Conservation (phyloP, 2,888 invertebrate genomes). For the Blomia tropicalis region DNA sequence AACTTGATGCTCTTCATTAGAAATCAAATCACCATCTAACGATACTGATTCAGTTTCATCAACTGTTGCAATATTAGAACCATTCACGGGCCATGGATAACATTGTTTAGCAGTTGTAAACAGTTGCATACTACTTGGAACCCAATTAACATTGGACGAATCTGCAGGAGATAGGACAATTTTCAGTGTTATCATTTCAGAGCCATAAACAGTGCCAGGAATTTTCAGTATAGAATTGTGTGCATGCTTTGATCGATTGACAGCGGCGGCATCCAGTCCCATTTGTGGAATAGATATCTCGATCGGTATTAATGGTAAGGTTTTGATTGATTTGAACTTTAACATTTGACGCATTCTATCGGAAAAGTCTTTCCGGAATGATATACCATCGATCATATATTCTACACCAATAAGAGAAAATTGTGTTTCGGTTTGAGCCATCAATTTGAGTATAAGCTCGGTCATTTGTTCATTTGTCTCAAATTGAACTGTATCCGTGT, state of each 20-base stretch:
- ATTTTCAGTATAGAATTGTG: not conserved
- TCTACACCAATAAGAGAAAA: conserved; percentile 21
- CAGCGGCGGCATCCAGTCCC: not conserved
- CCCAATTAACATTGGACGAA: not conserved
- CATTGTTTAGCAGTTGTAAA: not conserved
- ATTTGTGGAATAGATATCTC: not conserved
- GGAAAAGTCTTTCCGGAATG: not conserved
- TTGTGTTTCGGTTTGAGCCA: conserved; percentile 1
- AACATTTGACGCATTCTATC: conserved; percentile 5
- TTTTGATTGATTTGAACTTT: conserved; percentile 1
- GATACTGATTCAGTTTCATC: not conserved
- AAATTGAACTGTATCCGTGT: not conserved
- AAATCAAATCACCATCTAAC: not conserved
- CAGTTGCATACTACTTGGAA: not conserved
- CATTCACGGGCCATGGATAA: not conserved
- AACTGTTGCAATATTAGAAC: not conserved
- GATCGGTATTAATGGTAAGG: conserved; percentile 15
- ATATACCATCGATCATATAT: conserved; percentile 10
- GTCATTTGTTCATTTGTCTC: not conserved
- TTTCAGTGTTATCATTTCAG: not conserved
- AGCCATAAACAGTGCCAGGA: not conserved
- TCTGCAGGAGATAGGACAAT: not conserved
- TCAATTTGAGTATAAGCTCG: not conserved
- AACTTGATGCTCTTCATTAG: not conserved
- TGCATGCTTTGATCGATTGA: not conserved